Conservation (phyloP, 2,888 invertebrate genomes). For the Eulithis testata region DNA sequence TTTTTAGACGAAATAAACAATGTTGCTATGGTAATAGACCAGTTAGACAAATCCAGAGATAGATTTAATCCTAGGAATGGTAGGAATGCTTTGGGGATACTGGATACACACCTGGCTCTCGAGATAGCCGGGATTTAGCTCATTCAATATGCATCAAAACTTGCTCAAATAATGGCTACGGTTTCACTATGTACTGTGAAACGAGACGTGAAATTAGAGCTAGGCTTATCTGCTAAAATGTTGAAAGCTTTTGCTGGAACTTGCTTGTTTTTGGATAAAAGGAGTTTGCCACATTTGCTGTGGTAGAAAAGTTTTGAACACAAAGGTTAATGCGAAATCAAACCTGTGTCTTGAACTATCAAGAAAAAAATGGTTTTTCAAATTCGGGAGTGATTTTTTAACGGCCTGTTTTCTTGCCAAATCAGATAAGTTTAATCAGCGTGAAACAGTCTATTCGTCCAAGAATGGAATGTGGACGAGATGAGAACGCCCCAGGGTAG, state of each 20-base stretch:
- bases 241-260: slow-evolving; percentile 35
- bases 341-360: background rate
- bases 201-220: slow-evolving; percentile 44
- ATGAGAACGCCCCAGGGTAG: slow-evolving; percentile 22
- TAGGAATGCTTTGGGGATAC: background rate
- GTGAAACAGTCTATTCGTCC: slow-evolving; percentile 60
- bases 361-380: no score
- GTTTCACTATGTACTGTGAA: slow-evolving; percentile 27
- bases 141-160: slow-evolving; percentile 43
- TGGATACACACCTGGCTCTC: slow-evolving; percentile 12
- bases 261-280: slow-evolving; percentile 34
- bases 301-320: slow-evolving; percentile 15
- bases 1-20: no score
- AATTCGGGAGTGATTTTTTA: no score
- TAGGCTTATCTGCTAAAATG: slow-evolving; percentile 40
- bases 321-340: slow-evolving; percentile 10
- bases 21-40: no score
- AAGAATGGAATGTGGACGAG: slow-evolving; percentile 46
- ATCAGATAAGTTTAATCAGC: slow-evolving; percentile 59
- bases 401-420: slow-evolving; percentile 50
- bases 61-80: no score
- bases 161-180: slow-evolving; percentile 33
- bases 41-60: no score
- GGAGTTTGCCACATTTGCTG: slow-evolving; percentile 12
- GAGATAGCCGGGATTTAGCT: slow-evolving; percentile 29